These are phyloP conservation scores for Zalophus californianus DNA, from an alignment of 2,797 vertebrate species.

Conservation along the genomic window DNA sequence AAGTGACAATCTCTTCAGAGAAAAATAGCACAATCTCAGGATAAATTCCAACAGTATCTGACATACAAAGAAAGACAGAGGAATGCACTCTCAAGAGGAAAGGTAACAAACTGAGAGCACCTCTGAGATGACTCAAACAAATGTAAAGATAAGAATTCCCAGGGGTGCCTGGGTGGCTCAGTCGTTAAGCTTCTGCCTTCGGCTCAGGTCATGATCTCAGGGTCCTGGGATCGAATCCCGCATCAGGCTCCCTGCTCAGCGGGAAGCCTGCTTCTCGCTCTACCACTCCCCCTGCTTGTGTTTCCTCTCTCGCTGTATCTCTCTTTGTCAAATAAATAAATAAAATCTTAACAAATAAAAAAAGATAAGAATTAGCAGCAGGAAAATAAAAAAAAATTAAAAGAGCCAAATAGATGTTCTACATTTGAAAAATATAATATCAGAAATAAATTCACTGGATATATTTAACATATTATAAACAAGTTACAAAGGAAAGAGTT, in stretches of 20 bases:
- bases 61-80: not conserved
- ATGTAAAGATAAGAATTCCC: not conserved
- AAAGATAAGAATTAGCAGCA: not conserved
- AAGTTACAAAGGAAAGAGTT: not conserved
- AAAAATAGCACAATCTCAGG: not conserved
- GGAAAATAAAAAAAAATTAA: not conserved
- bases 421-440: not conserved
- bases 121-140: not conserved
- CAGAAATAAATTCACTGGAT: not conserved
- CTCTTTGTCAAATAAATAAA: too few relatives aligned
- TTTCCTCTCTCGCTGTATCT: too few relatives aligned
- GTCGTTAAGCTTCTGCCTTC: too few relatives aligned
- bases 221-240: too few relatives aligned
- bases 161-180: too few relatives aligned
- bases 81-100: not conserved
- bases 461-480: not conserved
- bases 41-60: not conserved
- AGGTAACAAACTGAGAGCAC: not conserved
- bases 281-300: too few relatives aligned
- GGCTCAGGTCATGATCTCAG: too few relatives aligned
- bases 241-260: too few relatives aligned
- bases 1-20: not conserved
- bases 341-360: too few relatives aligned
- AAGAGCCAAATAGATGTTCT: not conserved
- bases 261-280: too few relatives aligned